Evolutionary conservation across 2,113 vertebrate species (phyloP).

Genomic region (Capreolus pygargus): DNA sequence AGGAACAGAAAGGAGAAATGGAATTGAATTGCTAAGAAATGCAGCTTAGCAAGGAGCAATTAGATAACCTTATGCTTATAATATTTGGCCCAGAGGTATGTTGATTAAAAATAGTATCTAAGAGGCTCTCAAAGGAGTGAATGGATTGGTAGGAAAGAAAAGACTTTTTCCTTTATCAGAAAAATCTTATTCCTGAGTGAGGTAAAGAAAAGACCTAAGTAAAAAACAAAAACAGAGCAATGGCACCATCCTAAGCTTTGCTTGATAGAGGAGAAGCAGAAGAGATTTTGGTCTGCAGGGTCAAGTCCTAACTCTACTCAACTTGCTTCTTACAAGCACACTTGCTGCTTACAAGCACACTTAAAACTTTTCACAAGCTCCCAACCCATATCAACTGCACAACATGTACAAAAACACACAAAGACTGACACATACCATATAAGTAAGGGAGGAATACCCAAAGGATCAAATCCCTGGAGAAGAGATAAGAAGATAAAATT

Average conservation of each 20-base stretch:
- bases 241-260: neutral
- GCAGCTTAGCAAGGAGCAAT: neutral
- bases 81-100: neutral
- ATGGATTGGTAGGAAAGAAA: neutral
- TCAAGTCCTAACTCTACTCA: neutral
- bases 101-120: neutral
- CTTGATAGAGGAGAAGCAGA: neutral
- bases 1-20: conserved; percentile 45
- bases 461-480: neutral
- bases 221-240: neutral
- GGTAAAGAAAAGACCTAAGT: neutral
- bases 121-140: neutral
- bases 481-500: neutral
- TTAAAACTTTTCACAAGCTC: neutral
- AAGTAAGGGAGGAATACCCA: neutral
- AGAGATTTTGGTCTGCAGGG: neutral
- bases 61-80: neutral
- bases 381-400: neutral
- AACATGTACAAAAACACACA: neutral
- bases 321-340: neutral
- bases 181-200: neutral
- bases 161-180: neutral
- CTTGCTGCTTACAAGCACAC: neutral
- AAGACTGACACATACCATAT: neutral
- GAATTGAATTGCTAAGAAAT: conserved; percentile 2